Base-by-base conservation (phyloP, 2,113 vertebrate genomes). In the Macheiramphus alcinus region DNA sequence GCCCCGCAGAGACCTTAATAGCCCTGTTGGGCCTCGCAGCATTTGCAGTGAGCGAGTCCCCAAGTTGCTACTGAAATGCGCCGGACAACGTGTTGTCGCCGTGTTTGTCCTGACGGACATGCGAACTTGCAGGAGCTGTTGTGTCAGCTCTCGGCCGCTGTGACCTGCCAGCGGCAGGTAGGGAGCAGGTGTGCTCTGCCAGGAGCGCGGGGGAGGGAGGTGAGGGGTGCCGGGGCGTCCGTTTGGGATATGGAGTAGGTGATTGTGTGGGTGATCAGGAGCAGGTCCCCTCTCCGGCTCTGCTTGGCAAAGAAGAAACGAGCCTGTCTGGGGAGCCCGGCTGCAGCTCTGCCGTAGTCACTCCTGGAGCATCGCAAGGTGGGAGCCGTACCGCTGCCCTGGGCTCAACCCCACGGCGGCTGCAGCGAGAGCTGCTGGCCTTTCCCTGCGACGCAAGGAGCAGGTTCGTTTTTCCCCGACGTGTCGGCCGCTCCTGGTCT, bases 191-290 rank as follows among this genome's bases (percentile, higher is more conserved):
- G 43, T 40, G 56, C 34, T 29, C 15, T 59, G 63, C 38, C n/a
- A 15, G 56, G 8, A 21, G 43, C 2, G 6, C 38, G 3, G 1
- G 0, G 1, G 8, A 10, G 19, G 19, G 20, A 19, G n/a, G 17
- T 6, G 65, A 16, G 16, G 10, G 23, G 17, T 8, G 9, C 56
- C 19, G 4, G 48, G 23, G 48, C 7, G 14, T 52, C 50, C 7
- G 1, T 31, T 26, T 20, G 55, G 21, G 56, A 17, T 2, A 8
- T 1, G 27, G 17, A 38, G 13, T 5, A 11, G 42, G 17, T 6
- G 34, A 27, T 5, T 7, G 27, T 40, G 17, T 4, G 34, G 11
- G 1, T 3, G 8, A 10, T 5, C 20, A 10, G n/a, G 26, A 63
- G 31, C 19, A 2, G 9, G 38, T 21, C 5, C 22, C 11, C 9